A percentile compares a stretch with the other conserved stretches of the same genome.
Conservation (phyloP, 2,888 invertebrate genomes). For the Drosophila acutilabella region DNA sequence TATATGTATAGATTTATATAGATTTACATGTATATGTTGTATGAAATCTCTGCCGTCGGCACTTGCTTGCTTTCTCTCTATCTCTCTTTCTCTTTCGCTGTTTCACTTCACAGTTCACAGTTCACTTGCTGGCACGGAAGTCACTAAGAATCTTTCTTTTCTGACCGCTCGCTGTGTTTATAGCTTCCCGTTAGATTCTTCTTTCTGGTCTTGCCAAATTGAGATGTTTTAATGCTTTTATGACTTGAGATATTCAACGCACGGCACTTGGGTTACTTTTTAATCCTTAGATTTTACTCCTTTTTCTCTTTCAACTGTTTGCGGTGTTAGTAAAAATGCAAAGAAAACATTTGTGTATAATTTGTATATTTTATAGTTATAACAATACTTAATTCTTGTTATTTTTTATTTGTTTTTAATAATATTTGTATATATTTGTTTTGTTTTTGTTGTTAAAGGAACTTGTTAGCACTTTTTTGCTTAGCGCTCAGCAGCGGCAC, state of each 20-base stretch:
- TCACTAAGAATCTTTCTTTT: conserved; percentile 37
- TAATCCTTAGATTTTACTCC: conserved; percentile 23
- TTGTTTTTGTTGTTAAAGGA: conserved; percentile 63
- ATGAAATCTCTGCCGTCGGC: conserved; percentile 57
- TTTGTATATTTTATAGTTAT: conserved; percentile 71
- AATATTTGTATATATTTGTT: conserved; percentile 40
- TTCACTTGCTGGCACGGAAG: conserved; percentile 53
- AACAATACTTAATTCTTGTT: conserved; percentile 56
- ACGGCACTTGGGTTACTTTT: conserved; percentile 44
- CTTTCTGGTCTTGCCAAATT: conserved; percentile 36
- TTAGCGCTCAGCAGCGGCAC: conserved; percentile 71
- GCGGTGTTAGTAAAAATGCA: conserved; percentile 56
- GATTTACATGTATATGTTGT: neutral
- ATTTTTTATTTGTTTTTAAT: conserved; percentile 24
- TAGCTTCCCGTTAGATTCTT: conserved; percentile 55
- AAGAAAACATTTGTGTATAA: conserved; percentile 63
- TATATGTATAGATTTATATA: conserved; percentile 5
- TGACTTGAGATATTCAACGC: conserved; percentile 19
- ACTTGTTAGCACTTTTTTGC: conserved; percentile 73
- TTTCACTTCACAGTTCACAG: conserved; percentile 5
- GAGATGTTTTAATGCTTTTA: conserved; percentile 16
- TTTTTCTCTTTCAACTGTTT: conserved; percentile 14
- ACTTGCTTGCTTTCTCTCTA: conserved; percentile 21
- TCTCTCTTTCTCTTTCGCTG: conserved; percentile 5
- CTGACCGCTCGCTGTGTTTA: conserved; percentile 56